These are phyloP conservation scores for Dicentrarchus labrax DNA, from an alignment of 2,113 vertebrate genomes.

Conservation along the genomic window DNA sequence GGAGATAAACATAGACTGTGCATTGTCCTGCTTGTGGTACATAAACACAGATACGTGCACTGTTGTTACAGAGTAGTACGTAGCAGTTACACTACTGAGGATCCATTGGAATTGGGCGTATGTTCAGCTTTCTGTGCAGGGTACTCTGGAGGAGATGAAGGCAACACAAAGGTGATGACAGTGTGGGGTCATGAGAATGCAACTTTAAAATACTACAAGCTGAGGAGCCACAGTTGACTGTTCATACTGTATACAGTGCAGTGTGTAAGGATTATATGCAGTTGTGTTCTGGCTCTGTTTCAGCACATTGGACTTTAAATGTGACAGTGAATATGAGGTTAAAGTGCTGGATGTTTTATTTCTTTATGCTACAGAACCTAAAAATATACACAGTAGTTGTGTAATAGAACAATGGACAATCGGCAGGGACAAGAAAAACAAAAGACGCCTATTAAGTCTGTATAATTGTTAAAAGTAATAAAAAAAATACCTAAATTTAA, in stretches of 20 bases:
- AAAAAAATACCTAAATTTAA: too few species aligned
- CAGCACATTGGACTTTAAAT: neutral
- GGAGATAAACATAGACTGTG: neutral
- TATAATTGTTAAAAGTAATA: too few species aligned
- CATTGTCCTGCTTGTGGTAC: neutral
- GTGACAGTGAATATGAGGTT: neutral
- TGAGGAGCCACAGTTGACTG: neutral
- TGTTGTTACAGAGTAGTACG: too few species aligned
- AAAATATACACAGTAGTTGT: too few species aligned
- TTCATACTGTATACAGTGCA: neutral
- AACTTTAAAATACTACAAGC: neutral
- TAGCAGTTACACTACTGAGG: neutral
- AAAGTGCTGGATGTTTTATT: neutral
- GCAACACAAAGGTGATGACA: conserved; percentile 20
- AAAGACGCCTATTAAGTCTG: too few species aligned
- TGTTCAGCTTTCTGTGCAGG: neutral
- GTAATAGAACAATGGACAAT: too few species aligned
- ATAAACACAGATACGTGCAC: neutral
- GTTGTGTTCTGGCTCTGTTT: neutral
- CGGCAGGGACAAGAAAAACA: too few species aligned
- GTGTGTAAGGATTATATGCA: neutral
- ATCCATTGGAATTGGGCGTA: conserved; percentile 33
- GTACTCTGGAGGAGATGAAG: neutral
- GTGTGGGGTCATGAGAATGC: neutral
- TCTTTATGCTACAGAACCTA: neutral